phyloP scores from a whole-genome alignment of 2,113 vertebrate species.

The Sylvicapra grimmia region DNA sequence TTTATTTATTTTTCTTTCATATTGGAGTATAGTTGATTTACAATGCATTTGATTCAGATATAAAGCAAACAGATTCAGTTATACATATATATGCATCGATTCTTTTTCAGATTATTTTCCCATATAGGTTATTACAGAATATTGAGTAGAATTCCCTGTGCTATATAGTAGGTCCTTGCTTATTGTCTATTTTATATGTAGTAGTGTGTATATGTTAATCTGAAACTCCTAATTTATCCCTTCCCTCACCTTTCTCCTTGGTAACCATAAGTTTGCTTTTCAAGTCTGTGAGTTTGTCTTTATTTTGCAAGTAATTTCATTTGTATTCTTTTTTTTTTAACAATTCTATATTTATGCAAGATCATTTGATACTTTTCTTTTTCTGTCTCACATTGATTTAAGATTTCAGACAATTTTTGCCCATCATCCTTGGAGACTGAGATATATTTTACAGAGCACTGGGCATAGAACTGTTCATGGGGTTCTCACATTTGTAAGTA shows the following conservation, averaged over 20 bases:
- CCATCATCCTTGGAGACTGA: background rate
- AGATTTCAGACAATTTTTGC: background rate
- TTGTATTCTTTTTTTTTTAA: background rate
- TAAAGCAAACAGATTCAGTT: background rate
- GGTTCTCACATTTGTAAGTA: background rate
- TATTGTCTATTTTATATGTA: background rate
- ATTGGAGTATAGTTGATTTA: background rate
- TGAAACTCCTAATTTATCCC: background rate
- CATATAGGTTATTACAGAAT: background rate
- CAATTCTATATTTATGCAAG: background rate
- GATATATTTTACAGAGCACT: background rate
- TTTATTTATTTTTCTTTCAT: background rate
- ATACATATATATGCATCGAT: background rate
- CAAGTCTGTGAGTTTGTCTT: background rate
- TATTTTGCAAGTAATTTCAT: background rate
- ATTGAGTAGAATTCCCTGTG: background rate
- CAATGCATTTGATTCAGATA: background rate
- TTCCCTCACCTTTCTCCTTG: background rate
- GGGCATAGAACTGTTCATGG: background rate
- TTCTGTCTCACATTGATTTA: background rate
- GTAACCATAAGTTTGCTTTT: background rate
- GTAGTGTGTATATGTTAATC: background rate
- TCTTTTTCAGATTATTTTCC: background rate
- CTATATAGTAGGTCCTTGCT: background rate
- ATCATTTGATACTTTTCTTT: background rate